These are phyloP conservation scores for Ia io DNA, from an alignment of 2,113 vertebrate genomes.

Conservation along the genomic window DNA sequence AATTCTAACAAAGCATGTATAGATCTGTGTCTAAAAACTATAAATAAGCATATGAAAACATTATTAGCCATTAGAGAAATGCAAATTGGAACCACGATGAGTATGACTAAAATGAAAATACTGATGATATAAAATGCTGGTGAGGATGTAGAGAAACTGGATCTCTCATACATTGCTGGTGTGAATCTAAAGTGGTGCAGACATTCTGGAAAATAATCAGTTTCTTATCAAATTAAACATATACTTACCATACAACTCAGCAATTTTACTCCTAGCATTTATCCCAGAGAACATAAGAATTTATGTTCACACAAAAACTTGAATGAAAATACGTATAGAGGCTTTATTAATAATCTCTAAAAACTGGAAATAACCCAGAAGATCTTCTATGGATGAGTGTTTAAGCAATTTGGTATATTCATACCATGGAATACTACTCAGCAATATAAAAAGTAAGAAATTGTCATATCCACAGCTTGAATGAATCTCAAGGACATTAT, in stretches of 20 bases:
- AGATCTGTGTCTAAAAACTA: background rate
- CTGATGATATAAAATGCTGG: background rate
- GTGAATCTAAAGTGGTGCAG: background rate
- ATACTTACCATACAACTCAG: background rate
- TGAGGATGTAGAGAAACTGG: background rate
- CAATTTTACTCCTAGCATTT: background rate
- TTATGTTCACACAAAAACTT: background rate
- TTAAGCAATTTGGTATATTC: background rate
- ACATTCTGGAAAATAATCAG: background rate
- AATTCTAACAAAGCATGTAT: background rate
- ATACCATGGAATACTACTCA: background rate
- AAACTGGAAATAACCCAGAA: background rate
- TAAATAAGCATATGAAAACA: background rate
- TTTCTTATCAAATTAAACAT: background rate
- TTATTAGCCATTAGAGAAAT: background rate
- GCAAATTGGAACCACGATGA: background rate
- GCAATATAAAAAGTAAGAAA: background rate
- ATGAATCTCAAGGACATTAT: background rate
- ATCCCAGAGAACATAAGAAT: background rate
- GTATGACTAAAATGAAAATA: slow-evolving; percentile 11
- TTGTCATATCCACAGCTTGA: background rate
- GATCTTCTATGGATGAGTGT: background rate
- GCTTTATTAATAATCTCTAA: background rate
- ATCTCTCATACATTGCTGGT: background rate
- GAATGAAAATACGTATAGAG: background rate